Conservation (phyloP, 2,888 invertebrate genomes). For the Trissonchulus sp. region DNA sequence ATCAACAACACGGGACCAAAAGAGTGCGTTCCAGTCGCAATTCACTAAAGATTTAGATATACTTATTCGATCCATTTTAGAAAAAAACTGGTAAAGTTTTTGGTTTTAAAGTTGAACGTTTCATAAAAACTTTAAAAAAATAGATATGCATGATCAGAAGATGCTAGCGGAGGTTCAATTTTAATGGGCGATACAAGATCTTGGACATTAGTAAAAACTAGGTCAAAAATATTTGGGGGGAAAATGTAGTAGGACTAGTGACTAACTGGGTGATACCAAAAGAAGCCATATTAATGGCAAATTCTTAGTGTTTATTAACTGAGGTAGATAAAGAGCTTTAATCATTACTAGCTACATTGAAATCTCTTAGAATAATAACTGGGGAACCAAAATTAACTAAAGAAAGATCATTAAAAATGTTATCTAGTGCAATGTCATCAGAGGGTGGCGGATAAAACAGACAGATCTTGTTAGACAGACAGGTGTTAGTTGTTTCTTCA, state of each 20-base stretch:
- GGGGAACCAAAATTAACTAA: background rate
- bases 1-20: background rate
- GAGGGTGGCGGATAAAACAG: background rate
- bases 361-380: slow-evolving; percentile 6
- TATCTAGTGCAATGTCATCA: background rate
- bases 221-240: slow-evolving; percentile 2
- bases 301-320: background rate
- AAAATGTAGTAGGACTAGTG: background rate
- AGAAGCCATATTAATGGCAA: background rate
- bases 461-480: too few species aligned
- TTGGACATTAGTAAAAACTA: background rate
- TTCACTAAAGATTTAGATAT: background rate
- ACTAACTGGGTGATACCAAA: background rate
- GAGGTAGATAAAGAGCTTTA: background rate
- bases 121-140: too few species aligned
- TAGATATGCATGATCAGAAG: slow-evolving; percentile 21
- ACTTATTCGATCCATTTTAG: background rate
- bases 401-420: background rate
- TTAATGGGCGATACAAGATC: background rate
- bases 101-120: too few species aligned
- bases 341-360: background rate
- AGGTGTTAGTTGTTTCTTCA: too few species aligned
- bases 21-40: background rate
- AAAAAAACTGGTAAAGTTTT: too few species aligned
- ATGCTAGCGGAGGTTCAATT: background rate